Percentiles rank a stretch among this genome's conserved stretches.
These are phyloP conservation scores for Schizopygopsis malacanthus DNA, from an alignment of 2,797 vertebrate species.

Conservation along the genomic window DNA sequence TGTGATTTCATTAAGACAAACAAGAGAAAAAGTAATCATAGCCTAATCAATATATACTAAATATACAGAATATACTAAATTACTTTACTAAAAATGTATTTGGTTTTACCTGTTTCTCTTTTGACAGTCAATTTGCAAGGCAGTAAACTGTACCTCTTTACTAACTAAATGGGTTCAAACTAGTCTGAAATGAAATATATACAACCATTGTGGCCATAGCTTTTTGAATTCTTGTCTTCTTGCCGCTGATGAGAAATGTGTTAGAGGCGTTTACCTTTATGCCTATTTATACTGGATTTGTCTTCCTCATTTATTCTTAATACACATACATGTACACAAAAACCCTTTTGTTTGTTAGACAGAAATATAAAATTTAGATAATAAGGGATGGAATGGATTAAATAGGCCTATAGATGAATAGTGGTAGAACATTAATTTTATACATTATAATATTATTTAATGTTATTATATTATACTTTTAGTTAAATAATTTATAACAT, in stretches of 20 bases:
- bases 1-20: not conserved
- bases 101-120: not conserved
- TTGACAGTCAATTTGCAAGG: not conserved
- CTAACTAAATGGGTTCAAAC: not conserved
- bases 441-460: too few relatives aligned
- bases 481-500: too few relatives aligned
- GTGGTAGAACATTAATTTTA: too few relatives aligned
- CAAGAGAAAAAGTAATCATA: not conserved
- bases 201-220: not conserved
- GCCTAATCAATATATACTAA: too few relatives aligned
- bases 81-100: not conserved
- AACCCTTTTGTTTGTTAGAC: too few relatives aligned
- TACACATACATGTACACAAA: too few relatives aligned
- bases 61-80: not conserved
- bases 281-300: not conserved
- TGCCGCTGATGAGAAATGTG: not conserved
- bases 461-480: too few relatives aligned
- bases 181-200: not conserved
- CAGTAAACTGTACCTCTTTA: too few relatives aligned
- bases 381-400: too few relatives aligned
- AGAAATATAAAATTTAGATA: too few relatives aligned
- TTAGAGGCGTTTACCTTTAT: accelerated
- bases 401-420: too few relatives aligned
- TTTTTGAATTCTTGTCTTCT: not conserved
- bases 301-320: not conserved